phyloP scores from a whole-genome alignment of 2,888 invertebrate species.

The Theretra japonica region DNA sequence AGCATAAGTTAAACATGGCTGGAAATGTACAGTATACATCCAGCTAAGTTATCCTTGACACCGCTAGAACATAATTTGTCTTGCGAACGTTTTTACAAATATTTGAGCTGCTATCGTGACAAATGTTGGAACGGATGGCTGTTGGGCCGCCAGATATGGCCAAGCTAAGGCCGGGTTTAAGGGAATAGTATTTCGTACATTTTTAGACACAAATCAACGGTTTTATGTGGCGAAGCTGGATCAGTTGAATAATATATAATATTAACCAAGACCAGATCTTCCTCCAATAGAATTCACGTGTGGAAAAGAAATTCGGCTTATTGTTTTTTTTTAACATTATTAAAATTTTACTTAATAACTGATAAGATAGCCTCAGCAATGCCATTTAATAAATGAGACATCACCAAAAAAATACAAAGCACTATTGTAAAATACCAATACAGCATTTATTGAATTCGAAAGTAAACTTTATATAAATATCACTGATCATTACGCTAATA shows the following conservation, averaged over 20 bases:
- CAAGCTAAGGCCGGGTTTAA: not conserved
- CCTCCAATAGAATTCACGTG: too few species aligned
- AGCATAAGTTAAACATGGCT: constrained; percentile 50
- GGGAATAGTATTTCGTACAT: constrained; percentile 3
- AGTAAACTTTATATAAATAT: not conserved
- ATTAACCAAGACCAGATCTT: too few species aligned
- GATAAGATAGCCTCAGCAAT: too few species aligned
- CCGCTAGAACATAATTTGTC: constrained; percentile 38
- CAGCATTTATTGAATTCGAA: too few species aligned
- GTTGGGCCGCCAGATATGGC: not conserved
- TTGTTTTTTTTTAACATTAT: too few species aligned
- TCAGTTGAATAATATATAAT: not conserved
- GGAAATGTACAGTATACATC: constrained; percentile 33
- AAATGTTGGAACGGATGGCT: not conserved
- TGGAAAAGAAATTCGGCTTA: too few species aligned
- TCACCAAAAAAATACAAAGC: too few species aligned
- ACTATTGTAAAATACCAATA: too few species aligned
- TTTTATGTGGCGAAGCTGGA: not conserved
- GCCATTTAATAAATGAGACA: too few species aligned
- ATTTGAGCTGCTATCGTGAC: constrained; percentile 38
- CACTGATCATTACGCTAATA: not conserved
- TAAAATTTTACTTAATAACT: too few species aligned
- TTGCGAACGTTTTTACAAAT: constrained; percentile 41
- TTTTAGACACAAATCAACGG: not conserved
- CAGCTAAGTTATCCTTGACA: constrained; percentile 38